Evolutionary conservation across 2,888 invertebrate species (phyloP).

Genomic region (Amblyjoppa fuscipennis): DNA sequence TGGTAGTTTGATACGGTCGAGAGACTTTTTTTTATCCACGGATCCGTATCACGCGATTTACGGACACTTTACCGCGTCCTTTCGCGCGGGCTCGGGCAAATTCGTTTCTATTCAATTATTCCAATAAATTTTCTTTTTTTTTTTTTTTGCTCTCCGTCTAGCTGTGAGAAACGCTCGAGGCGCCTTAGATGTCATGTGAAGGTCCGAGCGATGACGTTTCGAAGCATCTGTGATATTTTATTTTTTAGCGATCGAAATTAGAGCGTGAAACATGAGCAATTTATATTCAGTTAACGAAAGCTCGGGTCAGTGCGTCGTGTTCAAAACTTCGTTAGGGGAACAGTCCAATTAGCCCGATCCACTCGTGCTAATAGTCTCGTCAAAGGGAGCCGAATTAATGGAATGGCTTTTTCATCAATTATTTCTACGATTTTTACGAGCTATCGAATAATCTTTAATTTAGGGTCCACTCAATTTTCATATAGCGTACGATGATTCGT

Average conservation of each 20-base stretch:
- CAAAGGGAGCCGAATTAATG: neutral
- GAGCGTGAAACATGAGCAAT: neutral
- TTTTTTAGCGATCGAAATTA: neutral
- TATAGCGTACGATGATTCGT: neutral
- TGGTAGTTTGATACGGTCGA: constrained; percentile 14
- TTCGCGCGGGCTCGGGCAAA: neutral
- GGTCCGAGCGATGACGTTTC: neutral
- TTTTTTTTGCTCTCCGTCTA: neutral
- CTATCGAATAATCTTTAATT: neutral
- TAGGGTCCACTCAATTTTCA: neutral
- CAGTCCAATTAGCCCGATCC: neutral
- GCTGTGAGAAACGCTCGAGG: constrained; percentile 6
- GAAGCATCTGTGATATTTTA: constrained; percentile 3
- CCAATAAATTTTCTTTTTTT: constrained; percentile 20
- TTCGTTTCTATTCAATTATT: constrained; percentile 56
- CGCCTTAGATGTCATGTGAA: neutral
- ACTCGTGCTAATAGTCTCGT: constrained; percentile 6
- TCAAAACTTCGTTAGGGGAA: neutral
- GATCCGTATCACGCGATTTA: constrained; percentile 44
- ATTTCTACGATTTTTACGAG: neutral
- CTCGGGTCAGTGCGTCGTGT: neutral
- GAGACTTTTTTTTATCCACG: constrained; percentile 18
- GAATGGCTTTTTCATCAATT: neutral
- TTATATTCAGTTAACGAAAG: neutral
- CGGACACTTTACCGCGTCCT: constrained; percentile 9